A percentile compares a stretch with the other conserved stretches of the same genome.
These are phyloP conservation scores for Theodoxus fluviatilis DNA, from an alignment of 2,888 invertebrate genomes.

Conservation along the genomic window DNA sequence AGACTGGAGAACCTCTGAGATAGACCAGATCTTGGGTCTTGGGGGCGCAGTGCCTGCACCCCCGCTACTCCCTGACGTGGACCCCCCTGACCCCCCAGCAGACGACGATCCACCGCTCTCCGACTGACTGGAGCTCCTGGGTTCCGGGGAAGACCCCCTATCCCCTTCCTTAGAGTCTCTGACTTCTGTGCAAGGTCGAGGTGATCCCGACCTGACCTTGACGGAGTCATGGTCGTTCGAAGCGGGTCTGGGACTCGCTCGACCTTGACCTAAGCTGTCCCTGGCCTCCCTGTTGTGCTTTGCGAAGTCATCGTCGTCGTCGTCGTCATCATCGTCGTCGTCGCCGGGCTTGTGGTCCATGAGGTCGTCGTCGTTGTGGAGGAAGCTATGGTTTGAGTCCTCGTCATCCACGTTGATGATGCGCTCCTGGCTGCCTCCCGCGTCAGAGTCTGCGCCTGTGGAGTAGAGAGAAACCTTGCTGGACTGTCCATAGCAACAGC, in stretches of 20 bases:
- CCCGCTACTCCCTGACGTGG: background rate
- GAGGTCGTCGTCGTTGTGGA: slow-evolving; percentile 3
- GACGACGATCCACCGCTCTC: no score
- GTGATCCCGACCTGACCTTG: no score
- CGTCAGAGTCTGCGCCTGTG: slow-evolving; percentile 3
- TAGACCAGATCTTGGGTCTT: slow-evolving; percentile 53
- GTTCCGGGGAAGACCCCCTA: background rate
- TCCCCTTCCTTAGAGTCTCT: slow-evolving; percentile 20
- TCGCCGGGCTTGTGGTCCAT: slow-evolving; percentile 21
- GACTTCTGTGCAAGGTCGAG: slow-evolving; percentile 1
- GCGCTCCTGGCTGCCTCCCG: slow-evolving; percentile 27
- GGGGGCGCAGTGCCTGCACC: slow-evolving; percentile 29
- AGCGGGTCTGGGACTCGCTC: slow-evolving; percentile 25
- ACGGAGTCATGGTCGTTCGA: background rate
- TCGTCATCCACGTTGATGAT: slow-evolving; percentile 34
- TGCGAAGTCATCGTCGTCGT: slow-evolving; percentile 17
- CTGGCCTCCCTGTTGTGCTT: slow-evolving; percentile 1
- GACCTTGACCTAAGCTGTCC: slow-evolving; percentile 6
- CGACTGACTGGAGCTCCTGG: background rate
- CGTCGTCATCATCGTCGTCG: slow-evolving; percentile 6
- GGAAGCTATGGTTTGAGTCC: slow-evolving; percentile 30
- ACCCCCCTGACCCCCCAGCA: background rate
- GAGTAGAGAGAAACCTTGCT: background rate
- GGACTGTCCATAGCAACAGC: no score
- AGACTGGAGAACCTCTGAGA: slow-evolving; percentile 45